Percentiles rank a stretch among this genome's conserved stretches.
Conservation (phyloP, 2,888 invertebrate genomes). For the Himalopsyche anomala region DNA sequence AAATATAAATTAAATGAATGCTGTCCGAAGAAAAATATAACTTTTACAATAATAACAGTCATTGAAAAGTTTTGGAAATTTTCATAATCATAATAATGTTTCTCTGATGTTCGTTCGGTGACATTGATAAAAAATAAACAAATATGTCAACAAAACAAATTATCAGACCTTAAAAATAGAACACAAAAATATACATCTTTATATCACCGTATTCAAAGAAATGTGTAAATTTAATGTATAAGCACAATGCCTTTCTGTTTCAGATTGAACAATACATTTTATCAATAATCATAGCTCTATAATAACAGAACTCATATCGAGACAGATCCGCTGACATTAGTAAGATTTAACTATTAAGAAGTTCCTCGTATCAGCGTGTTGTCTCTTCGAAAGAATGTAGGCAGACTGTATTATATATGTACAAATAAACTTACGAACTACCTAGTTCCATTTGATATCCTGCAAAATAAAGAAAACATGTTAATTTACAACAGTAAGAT, state of each 20-base stretch:
- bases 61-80: slow-evolving; percentile 38
- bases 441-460: slow-evolving; percentile 66
- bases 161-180: slow-evolving; percentile 52
- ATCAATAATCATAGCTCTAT: slow-evolving; percentile 37
- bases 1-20: slow-evolving; percentile 1
- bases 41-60: slow-evolving; percentile 32
- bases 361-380: slow-evolving; percentile 19
- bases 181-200: slow-evolving; percentile 62
- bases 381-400: slow-evolving; percentile 48
- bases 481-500: slow-evolving; percentile 46
- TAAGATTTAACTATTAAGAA: slow-evolving; percentile 35
- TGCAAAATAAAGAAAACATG: slow-evolving; percentile 59
- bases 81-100: slow-evolving; percentile 44
- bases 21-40: slow-evolving; percentile 32
- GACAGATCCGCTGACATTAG: neutral
- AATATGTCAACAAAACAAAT: slow-evolving; percentile 56
- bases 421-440: slow-evolving; percentile 52
- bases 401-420: slow-evolving; percentile 55
- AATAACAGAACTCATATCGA: slow-evolving; percentile 38
- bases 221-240: slow-evolving; percentile 58
- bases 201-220: slow-evolving; percentile 60
- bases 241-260: slow-evolving; percentile 63
- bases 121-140: slow-evolving; percentile 41
- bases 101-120: slow-evolving; percentile 1
- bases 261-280: slow-evolving; percentile 38